phyloP scores from a whole-genome alignment of 2,888 invertebrate species.

The Eueremaeus valkanovi region DNA sequence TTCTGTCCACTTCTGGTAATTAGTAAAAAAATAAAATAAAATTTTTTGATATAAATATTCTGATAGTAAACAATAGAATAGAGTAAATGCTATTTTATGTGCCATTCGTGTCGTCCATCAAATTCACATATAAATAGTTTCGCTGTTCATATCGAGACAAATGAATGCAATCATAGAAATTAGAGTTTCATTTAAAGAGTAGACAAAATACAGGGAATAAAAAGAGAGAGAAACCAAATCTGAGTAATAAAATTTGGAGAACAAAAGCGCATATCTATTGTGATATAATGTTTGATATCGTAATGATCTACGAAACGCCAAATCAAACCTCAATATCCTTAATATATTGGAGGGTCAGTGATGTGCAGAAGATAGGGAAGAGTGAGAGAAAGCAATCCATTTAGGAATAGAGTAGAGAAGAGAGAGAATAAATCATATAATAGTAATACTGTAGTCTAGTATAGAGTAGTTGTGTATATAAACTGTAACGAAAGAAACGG shows the following conservation, averaged over 20 bases:
- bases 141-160: neutral
- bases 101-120: conserved; percentile 13
- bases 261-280: neutral
- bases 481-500: conserved; percentile 11
- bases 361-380: neutral
- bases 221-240: neutral
- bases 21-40: neutral
- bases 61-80: neutral
- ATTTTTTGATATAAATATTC: neutral
- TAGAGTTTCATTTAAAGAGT: conserved; percentile 13
- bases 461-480: neutral
- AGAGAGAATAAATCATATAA: neutral
- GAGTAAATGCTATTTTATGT: neutral
- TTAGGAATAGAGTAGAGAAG: too few species aligned
- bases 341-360: conserved; percentile 18
- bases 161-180: conserved; percentile 7
- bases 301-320: conserved; percentile 20
- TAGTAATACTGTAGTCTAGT: too few species aligned
- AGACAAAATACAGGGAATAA: conserved; percentile 15
- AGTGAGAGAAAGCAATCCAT: neutral
- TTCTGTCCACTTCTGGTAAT: conserved; percentile 1
- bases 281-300: too few species aligned
- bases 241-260: too few species aligned
- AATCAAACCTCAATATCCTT: neutral
- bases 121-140: neutral